These are phyloP conservation scores for Poecilia wingei DNA, from an alignment of 2,797 vertebrate species.

Conservation along the genomic window DNA sequence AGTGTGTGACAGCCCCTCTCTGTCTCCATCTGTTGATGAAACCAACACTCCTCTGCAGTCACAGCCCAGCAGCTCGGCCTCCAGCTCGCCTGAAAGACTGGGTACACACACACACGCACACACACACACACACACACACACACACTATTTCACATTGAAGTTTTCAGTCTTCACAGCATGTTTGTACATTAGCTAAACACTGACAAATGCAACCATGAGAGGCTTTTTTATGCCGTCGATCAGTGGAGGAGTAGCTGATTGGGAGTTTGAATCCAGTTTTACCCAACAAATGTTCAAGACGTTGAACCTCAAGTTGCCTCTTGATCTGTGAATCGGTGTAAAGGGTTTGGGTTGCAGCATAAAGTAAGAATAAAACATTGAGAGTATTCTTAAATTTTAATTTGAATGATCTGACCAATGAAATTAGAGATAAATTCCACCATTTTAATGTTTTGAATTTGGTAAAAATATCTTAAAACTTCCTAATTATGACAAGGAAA, in stretches of 20 bases:
- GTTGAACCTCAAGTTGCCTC: not conserved
- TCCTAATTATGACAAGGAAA: not conserved
- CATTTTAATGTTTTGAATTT: not conserved
- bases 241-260: not conserved
- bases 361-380: not conserved
- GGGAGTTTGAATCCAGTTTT: not conserved
- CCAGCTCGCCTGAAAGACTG: conserved; percentile 90
- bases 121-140: conserved; percentile 13
- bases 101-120: conserved; percentile 63
- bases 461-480: not conserved
- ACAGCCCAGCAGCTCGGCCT: conserved; percentile 89
- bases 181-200: not conserved
- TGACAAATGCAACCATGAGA: not conserved
- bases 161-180: conserved; percentile 7
- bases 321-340: not conserved
- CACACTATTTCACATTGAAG: not conserved
- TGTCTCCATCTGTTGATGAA: conserved; percentile 87
- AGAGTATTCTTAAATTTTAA: not conserved
- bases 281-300: not conserved
- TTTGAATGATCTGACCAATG: not conserved
- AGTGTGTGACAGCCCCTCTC: conserved; percentile 90
- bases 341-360: not conserved
- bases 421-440: not conserved
- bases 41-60: conserved; percentile 87
- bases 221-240: not conserved